Conservation (phyloP, 2,888 invertebrate species). For the Griposia aprilina region DNA sequence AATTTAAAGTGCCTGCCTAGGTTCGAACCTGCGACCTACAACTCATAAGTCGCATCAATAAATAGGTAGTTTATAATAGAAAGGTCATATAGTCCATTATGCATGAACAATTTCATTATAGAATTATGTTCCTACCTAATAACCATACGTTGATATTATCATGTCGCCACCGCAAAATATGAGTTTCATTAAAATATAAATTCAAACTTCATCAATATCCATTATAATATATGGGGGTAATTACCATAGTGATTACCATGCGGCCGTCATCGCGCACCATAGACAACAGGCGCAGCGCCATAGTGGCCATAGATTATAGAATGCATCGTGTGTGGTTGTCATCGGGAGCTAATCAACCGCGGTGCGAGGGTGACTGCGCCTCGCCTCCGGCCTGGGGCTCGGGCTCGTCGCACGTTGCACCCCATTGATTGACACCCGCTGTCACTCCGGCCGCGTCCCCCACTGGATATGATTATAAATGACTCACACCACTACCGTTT, state of each 20-base stretch:
- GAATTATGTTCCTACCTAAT: conserved; percentile 19
- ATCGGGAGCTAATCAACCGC: conserved; percentile 74
- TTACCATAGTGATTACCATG: conserved; percentile 67
- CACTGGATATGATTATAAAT: conserved; percentile 71
- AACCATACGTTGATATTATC: conserved; percentile 40
- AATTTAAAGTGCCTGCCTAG: too few species aligned
- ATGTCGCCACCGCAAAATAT: conserved; percentile 49
- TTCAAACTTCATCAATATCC: conserved; percentile 66
- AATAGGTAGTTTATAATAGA: too few species aligned
- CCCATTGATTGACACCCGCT: conserved; percentile 75
- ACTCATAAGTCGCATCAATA: background rate
- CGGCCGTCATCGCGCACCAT: conserved; percentile 55
- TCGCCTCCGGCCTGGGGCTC: conserved; percentile 5
- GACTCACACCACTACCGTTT: conserved; percentile 54
- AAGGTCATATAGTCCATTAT: background rate
- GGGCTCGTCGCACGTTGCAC: conserved; percentile 58
- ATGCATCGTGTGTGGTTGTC: conserved; percentile 73
- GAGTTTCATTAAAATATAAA: conserved; percentile 66
- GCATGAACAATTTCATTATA: conserved; percentile 31
- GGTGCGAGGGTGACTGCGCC: conserved; percentile 49
- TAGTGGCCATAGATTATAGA: conserved; percentile 56
- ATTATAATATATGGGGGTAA: conserved; percentile 67
- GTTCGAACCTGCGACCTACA: background rate
- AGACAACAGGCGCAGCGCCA: conserved; percentile 37
- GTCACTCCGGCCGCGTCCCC: conserved; percentile 66